These are phyloP conservation scores for Philaethria dido DNA, from an alignment of 2,888 invertebrate genomes.

Conservation along the genomic window DNA sequence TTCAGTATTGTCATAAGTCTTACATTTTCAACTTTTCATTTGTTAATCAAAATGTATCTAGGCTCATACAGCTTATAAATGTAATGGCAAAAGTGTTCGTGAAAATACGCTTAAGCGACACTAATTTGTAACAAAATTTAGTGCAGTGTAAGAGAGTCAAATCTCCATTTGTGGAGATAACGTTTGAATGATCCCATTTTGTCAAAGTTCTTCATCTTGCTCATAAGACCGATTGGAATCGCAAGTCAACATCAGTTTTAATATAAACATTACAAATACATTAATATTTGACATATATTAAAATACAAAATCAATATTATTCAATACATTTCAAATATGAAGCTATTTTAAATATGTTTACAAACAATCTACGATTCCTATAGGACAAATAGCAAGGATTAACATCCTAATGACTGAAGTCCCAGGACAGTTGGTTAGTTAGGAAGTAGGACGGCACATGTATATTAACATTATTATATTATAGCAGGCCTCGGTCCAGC, in stretches of 20 bases:
- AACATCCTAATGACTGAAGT: constrained; percentile 20
- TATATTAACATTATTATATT: constrained; percentile 52
- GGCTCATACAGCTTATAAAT: constrained; percentile 9
- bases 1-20: background rate
- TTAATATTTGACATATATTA: constrained; percentile 6
- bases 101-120: constrained; percentile 7
- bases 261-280: constrained; percentile 9
- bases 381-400: background rate
- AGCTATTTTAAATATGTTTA: background rate
- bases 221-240: constrained; percentile 3
- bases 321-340: background rate
- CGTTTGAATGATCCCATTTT: constrained; percentile 45
- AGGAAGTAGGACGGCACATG: constrained; percentile 68
- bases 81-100: background rate
- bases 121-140: constrained; percentile 7
- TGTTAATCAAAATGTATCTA: background rate
- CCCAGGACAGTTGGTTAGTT: constrained; percentile 42
- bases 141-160: constrained; percentile 51
- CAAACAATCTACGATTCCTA: constrained; percentile 14
- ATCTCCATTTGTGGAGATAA: constrained; percentile 79
- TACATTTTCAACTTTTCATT: background rate
- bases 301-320: background rate
- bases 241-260: background rate
- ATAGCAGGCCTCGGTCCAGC: constrained; percentile 75
- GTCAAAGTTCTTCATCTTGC: constrained; percentile 14